Conservation (phyloP, 1,140 invertebrate genomes). For the Sitophilus oryzae region DNA sequence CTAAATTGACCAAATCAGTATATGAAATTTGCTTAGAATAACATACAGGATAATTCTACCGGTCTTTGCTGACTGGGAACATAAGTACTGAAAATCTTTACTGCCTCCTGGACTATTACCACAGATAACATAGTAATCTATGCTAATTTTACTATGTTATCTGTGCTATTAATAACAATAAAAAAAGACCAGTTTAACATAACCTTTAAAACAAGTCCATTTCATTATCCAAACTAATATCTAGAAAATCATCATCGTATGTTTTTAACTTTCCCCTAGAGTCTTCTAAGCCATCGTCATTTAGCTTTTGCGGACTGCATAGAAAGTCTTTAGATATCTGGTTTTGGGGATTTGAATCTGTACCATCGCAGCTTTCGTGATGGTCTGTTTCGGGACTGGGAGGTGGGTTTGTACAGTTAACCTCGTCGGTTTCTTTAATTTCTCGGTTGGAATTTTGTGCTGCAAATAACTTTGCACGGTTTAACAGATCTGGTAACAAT, state of each 20-base stretch:
- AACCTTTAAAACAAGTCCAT: conserved; percentile 63
- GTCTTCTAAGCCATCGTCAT: too few relatives aligned
- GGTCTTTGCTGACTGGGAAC: too few relatives aligned
- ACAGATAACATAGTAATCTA: too few relatives aligned
- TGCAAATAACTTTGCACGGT: conserved; percentile 52
- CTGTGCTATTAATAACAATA: background rate
- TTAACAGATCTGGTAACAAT: conserved; percentile 53
- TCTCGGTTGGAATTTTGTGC: conserved; percentile 40
- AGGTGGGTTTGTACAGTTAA: conserved; percentile 64
- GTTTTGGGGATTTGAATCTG: conserved; percentile 41
- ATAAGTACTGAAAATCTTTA: too few relatives aligned
- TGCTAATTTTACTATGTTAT: too few relatives aligned
- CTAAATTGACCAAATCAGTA: too few relatives aligned
- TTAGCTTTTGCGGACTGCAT: too few relatives aligned
- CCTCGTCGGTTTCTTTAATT: conserved; percentile 47
- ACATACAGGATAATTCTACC: too few relatives aligned
- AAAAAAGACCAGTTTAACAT: background rate
- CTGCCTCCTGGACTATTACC: too few relatives aligned
- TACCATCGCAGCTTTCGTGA: conserved; percentile 61
- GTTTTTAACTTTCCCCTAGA: conserved; percentile 34
- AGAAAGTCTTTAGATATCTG: too few relatives aligned
- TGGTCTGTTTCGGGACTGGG: conserved; percentile 70
- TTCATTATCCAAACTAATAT: conserved; percentile 60
- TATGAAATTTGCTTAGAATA: too few relatives aligned
- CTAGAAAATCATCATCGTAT: conserved; percentile 65